A percentile compares a stretch with the other conserved stretches of the same genome.
phyloP scores from a whole-genome alignment of 2,888 invertebrate species.

The Tetragonula carbonaria region DNA sequence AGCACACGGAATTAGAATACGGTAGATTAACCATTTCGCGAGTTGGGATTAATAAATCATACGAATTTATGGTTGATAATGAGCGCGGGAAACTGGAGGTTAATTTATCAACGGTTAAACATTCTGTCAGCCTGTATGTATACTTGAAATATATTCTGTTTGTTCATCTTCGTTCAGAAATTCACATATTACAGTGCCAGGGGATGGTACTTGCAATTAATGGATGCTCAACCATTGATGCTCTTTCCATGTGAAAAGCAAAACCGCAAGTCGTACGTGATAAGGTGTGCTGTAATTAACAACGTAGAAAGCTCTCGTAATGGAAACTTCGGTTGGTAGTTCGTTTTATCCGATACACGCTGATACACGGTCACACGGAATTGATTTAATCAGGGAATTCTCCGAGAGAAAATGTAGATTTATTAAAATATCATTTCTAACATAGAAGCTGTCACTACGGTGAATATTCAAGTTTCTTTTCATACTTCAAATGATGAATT shows the following conservation, averaged over 20 bases:
- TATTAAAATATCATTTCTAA: background rate
- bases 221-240: background rate
- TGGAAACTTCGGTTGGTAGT: conserved; percentile 1
- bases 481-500: background rate
- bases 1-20: background rate
- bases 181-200: background rate
- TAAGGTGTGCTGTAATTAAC: background rate
- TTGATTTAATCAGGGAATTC: background rate
- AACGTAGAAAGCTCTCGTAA: background rate
- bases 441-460: background rate
- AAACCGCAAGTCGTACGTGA: conserved; percentile 1
- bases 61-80: background rate
- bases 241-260: background rate
- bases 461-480: background rate
- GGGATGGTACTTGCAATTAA: conserved; percentile 8
- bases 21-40: background rate
- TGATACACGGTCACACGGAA: no score
- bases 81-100: background rate
- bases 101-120: background rate
- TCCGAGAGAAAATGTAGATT: background rate
- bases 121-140: background rate
- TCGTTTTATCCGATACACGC: background rate
- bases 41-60: background rate
- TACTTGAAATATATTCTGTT: background rate
- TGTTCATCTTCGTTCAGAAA: background rate